Evolutionary conservation across 2,888 invertebrate species (phyloP).

Genomic region (Sipha maydis): DNA sequence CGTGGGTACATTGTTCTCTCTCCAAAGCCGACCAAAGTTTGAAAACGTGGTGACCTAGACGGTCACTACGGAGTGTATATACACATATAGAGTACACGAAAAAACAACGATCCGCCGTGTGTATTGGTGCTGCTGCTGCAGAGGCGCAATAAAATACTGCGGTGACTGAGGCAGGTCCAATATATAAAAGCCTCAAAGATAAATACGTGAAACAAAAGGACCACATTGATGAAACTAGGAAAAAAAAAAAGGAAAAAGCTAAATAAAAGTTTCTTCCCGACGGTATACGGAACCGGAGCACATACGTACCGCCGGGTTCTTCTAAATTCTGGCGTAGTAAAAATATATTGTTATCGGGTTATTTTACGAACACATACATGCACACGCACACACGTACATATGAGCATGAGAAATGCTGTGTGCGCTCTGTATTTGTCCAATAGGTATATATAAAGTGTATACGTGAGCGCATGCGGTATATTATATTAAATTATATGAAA

Average conservation of each 20-base stretch:
- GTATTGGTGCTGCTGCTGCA: not conserved
- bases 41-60: not conserved
- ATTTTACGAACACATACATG: not conserved
- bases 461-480: not conserved
- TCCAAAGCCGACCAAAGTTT: not conserved
- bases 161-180: not conserved
- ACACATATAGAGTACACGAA: not conserved
- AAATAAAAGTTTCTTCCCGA: slow-evolving; percentile 24
- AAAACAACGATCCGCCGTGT: not conserved
- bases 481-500: slow-evolving; percentile 1
- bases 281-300: not conserved
- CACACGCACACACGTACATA: not conserved
- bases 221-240: slow-evolving; percentile 12
- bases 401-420: not conserved
- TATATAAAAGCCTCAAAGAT: slow-evolving; percentile 18
- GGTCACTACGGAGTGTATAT: not conserved
- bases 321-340: slow-evolving; percentile 24
- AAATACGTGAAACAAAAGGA: slow-evolving; percentile 34
- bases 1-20: not conserved
- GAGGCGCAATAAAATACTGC: not conserved
- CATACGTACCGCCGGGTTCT: not conserved
- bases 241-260: not conserved
- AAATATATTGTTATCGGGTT: slow-evolving; percentile 27
- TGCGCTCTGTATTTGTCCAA: not conserved
- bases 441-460: not conserved